These are phyloP conservation scores for Colletes latitarsis DNA, from an alignment of 1,140 invertebrate genomes.

Conservation along the genomic window DNA sequence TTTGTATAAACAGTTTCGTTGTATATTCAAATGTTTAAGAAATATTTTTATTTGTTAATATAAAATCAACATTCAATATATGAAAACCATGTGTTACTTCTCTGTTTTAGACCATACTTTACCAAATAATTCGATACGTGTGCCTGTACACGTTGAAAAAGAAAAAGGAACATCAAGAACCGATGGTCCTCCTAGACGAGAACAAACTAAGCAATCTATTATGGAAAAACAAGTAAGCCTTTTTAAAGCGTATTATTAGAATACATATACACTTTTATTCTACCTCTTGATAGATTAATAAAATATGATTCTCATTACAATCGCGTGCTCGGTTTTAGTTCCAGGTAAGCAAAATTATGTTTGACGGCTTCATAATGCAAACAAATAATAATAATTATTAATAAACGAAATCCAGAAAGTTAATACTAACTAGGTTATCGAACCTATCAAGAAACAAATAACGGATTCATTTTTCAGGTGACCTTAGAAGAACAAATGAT, in stretches of 20 bases:
- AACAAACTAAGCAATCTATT: conserved; percentile 84
- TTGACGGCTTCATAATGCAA: neutral
- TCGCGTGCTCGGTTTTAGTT: conserved; percentile 67
- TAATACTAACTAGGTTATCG: neutral
- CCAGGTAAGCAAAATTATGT: conserved; percentile 72
- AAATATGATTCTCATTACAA: conserved; percentile 52
- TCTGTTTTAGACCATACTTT: conserved; percentile 64
- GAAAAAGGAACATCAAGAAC: conserved; percentile 76
- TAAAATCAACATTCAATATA: neutral
- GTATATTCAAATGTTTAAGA: too few species aligned
- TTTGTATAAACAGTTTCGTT: too few species aligned
- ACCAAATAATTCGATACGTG: conserved; percentile 68
- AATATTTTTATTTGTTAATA: too few species aligned
- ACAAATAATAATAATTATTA: neutral
- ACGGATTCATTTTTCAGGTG: conserved; percentile 83
- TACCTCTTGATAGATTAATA: conserved; percentile 20
- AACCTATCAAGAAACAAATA: neutral
- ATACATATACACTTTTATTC: neutral
- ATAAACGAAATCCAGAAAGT: neutral
- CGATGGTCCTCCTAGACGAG: conserved; percentile 73
- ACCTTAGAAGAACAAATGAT: conserved; percentile 97
- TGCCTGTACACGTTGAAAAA: conserved; percentile 73
- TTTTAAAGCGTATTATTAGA: neutral
- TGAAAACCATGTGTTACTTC: neutral
- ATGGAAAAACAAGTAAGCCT: conserved; percentile 88